Conservation (phyloP, 2,113 vertebrate genomes). For the Puffinus mauretanicus region DNA sequence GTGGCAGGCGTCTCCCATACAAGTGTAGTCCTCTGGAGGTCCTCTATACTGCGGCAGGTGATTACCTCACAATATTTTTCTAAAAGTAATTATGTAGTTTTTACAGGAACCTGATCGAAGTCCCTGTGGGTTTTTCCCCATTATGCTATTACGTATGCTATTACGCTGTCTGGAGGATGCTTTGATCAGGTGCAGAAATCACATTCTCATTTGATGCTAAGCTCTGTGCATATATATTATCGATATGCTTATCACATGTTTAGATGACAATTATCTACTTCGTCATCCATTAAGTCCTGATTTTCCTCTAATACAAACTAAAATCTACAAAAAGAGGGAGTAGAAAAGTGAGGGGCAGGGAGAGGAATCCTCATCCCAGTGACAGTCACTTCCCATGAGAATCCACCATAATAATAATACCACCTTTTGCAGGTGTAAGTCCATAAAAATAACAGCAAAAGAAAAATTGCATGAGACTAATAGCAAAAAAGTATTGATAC, state of each 20-base stretch:
- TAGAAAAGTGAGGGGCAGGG: neutral
- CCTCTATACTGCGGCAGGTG: neutral
- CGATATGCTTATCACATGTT: neutral
- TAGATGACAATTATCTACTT: neutral
- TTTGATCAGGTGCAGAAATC: neutral
- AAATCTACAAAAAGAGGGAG: neutral
- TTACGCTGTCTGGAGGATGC: neutral
- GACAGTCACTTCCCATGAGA: neutral
- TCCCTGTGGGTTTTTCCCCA: rapidly evolving
- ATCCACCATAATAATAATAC: neutral
- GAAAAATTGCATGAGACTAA: neutral
- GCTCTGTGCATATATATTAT: neutral
- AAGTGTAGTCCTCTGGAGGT: neutral
- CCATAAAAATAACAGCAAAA: neutral
- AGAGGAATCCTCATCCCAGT: neutral
- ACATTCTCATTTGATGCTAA: neutral
- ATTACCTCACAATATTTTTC: neutral
- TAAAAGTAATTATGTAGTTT: neutral
- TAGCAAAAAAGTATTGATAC: neutral
- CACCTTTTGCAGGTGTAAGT: neutral
- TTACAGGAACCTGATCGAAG: neutral
- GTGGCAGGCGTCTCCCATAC: rapidly evolving
- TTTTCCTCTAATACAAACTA: neutral
- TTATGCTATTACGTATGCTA: neutral
- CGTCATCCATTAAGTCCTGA: neutral